phyloP scores from a whole-genome alignment of 2,113 vertebrate genomes.

The Willisornis vidua region DNA sequence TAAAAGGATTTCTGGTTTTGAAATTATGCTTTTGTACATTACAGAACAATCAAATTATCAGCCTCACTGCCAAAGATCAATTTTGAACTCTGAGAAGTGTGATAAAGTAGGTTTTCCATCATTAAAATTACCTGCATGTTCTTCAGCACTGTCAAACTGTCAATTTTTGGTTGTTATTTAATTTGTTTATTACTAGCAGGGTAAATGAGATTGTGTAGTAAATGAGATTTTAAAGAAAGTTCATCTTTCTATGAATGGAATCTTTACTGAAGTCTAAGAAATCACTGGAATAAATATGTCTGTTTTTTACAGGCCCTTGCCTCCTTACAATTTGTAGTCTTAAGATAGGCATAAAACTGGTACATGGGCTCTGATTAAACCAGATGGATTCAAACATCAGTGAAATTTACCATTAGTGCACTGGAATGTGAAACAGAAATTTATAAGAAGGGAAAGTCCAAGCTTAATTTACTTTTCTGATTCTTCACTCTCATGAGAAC shows the following conservation, averaged over 20 bases:
- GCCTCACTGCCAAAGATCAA: slow-evolving; percentile 56
- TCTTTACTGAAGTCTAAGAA: background rate
- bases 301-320: background rate
- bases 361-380: slow-evolving; percentile 4
- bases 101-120: slow-evolving; percentile 60
- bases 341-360: background rate
- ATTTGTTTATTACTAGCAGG: slow-evolving; percentile 60
- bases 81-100: slow-evolving; percentile 40
- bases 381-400: background rate
- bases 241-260: slow-evolving; percentile 26
- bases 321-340: background rate
- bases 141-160: slow-evolving; percentile 60
- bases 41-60: slow-evolving; percentile 73
- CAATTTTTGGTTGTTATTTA: slow-evolving; percentile 36
- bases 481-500: background rate
- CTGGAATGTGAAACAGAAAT: background rate
- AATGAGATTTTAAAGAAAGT: slow-evolving; percentile 43
- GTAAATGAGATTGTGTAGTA: slow-evolving; percentile 50
- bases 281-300: background rate
- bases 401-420: background rate
- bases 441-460: background rate
- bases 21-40: slow-evolving; percentile 64
- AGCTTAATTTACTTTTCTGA: background rate
- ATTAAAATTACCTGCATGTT: slow-evolving; percentile 66
- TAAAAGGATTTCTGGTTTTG: slow-evolving; percentile 66